Conservation (phyloP, 2,797 vertebrate species). For the Myotis pilosus region DNA sequence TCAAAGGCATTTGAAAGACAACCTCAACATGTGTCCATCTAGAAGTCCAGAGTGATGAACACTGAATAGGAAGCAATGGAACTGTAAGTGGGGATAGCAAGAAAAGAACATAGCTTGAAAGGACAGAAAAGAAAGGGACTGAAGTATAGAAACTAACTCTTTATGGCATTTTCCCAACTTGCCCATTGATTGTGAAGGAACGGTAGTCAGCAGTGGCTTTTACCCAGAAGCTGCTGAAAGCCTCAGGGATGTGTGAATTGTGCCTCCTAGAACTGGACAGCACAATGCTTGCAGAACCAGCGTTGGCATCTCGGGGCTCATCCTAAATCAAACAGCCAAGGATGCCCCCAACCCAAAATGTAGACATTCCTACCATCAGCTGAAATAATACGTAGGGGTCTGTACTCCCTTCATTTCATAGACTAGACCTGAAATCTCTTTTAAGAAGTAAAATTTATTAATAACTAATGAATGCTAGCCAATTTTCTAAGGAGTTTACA, state of each 20-base stretch:
- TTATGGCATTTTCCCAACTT: neutral
- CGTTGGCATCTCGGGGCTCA: neutral
- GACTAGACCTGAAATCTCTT: neutral
- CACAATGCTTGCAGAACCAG: neutral
- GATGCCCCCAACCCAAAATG: accelerated
- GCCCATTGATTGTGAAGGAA: neutral
- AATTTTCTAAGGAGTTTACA: neutral
- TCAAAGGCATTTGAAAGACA: neutral
- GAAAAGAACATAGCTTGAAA: neutral
- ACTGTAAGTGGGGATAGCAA: neutral
- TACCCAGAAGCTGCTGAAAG: neutral
- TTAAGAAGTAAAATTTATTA: neutral
- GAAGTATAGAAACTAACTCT: neutral
- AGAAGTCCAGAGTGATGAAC: neutral
- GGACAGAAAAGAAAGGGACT: neutral
- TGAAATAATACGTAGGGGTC: neutral
- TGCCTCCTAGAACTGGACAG: neutral
- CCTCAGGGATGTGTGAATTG: neutral
- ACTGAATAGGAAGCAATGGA: neutral
- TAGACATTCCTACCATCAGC: neutral
- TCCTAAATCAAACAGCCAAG: neutral
- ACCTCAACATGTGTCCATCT: neutral
- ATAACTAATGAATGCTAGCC: neutral
- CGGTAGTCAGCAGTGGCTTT: neutral
- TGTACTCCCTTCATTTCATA: neutral